These are phyloP conservation scores for Coelopa pilipes DNA, from an alignment of 2,888 invertebrate genomes.

Conservation along the genomic window DNA sequence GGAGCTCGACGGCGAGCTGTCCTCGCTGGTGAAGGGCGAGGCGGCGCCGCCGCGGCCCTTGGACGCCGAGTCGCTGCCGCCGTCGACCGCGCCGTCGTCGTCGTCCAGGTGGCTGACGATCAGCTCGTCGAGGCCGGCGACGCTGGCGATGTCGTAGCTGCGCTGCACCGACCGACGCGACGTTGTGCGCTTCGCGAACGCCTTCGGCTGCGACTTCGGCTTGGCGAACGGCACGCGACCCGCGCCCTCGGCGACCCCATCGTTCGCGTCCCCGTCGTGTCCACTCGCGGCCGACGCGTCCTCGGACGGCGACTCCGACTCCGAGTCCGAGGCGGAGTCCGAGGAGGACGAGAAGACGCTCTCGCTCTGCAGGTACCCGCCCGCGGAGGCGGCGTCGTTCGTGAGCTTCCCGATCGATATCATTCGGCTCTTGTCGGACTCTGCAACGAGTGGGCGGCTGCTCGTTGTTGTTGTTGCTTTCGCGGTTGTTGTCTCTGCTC, in stretches of 20 bases:
- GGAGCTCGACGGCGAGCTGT: conserved; percentile 62
- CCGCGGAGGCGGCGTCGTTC: conserved; percentile 35
- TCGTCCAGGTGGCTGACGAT: conserved; percentile 42
- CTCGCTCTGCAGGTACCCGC: conserved; percentile 68
- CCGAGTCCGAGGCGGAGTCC: conserved; percentile 69
- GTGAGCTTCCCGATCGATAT: conserved; percentile 48
- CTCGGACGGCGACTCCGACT: conserved; percentile 66
- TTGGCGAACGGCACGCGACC: conserved; percentile 22
- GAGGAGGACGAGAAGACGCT: conserved; percentile 71
- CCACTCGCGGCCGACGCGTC: conserved; percentile 52
- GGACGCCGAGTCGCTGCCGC: neutral
- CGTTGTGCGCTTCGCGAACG: conserved; percentile 3
- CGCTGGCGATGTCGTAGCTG: conserved; percentile 60
- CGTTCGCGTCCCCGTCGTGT: conserved; percentile 51
- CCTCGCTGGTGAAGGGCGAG: conserved; percentile 52
- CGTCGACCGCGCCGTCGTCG: neutral
- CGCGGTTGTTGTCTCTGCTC: conserved; percentile 36
- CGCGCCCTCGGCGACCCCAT: conserved; percentile 11
- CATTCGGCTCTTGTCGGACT: conserved; percentile 41
- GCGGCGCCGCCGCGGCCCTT: conserved; percentile 37
- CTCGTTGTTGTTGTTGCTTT: conserved; percentile 34
- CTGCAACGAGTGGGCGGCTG: too few relatives aligned
- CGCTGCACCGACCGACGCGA: conserved; percentile 55
- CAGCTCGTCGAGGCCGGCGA: conserved; percentile 45
- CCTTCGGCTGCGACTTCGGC: neutral